phyloP scores from a whole-genome alignment of 1,140 invertebrate genomes.

The Danaus plexippus region DNA sequence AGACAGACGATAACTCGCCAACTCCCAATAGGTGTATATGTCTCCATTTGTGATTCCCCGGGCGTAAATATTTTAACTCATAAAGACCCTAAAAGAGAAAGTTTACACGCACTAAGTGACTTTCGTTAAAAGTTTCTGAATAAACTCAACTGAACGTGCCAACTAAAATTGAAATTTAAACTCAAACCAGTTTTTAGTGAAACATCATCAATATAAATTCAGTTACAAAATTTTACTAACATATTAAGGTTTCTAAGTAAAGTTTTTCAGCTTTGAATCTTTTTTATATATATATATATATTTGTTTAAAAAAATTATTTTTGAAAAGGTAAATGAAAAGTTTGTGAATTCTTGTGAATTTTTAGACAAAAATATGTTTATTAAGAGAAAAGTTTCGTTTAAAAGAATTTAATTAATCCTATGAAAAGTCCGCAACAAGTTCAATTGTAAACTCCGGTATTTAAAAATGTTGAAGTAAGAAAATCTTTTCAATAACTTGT shows the following conservation, averaged over 20 bases:
- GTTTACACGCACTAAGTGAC: slow-evolving; percentile 59
- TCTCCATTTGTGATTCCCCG: slow-evolving; percentile 59
- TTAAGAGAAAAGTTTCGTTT: slow-evolving; percentile 3
- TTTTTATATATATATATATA: too few species aligned
- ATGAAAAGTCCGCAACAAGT: slow-evolving; percentile 12
- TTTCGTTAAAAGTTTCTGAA: slow-evolving; percentile 37
- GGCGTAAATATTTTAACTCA: slow-evolving; percentile 63
- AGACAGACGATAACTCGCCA: slow-evolving; percentile 41
- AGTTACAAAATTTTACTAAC: too few species aligned
- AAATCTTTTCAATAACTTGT: slow-evolving; percentile 22
- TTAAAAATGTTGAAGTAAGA: slow-evolving; percentile 14
- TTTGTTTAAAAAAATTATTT: too few species aligned
- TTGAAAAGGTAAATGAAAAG: slow-evolving; percentile 3
- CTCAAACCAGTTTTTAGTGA: too few species aligned
- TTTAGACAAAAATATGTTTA: neutral
- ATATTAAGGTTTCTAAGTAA: too few species aligned
- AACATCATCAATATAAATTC: too few species aligned
- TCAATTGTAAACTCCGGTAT: slow-evolving; percentile 16
- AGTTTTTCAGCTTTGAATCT: too few species aligned
- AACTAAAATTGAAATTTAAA: neutral
- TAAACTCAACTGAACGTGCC: neutral
- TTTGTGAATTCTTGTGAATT: slow-evolving; percentile 10
- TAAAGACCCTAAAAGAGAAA: slow-evolving; percentile 59
- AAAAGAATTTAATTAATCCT: slow-evolving; percentile 19
- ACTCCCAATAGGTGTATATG: slow-evolving; percentile 56